These are phyloP conservation scores for Probaryconus sp. DNA, from an alignment of 1,140 invertebrate genomes.

Conservation along the genomic window DNA sequence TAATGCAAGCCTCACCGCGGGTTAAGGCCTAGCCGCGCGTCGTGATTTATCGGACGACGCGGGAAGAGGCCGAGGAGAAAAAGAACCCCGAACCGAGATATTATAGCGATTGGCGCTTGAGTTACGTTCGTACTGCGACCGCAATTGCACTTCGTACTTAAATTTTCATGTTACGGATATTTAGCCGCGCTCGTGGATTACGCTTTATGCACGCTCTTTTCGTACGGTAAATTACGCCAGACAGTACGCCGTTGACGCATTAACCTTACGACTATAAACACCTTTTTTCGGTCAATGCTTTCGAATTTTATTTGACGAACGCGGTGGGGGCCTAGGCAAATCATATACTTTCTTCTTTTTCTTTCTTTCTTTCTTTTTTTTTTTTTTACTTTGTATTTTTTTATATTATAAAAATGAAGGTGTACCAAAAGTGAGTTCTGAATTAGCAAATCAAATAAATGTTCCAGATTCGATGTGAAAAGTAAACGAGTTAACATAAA, in stretches of 20 bases:
- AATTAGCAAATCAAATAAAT: too few species aligned
- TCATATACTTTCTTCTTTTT: too few species aligned
- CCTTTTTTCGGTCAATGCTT: neutral
- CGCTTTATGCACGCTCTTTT: constrained; percentile 58
- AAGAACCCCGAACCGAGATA: constrained; percentile 49
- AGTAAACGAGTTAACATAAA: too few species aligned
- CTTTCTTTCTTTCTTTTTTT: too few species aligned
- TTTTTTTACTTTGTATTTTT: too few species aligned
- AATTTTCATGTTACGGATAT: constrained; percentile 64
- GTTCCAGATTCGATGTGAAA: too few species aligned
- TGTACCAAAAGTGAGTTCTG: too few species aligned
- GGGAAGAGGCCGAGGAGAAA: constrained; percentile 19
- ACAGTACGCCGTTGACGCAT: constrained; percentile 38
- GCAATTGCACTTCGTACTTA: constrained; percentile 63
- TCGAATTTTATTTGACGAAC: too few species aligned
- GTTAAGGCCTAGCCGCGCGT: constrained; percentile 38
- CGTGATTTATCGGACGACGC: constrained; percentile 61
- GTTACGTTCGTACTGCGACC: constrained; percentile 60
- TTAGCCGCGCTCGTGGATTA: constrained; percentile 52
- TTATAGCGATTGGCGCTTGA: constrained; percentile 57
- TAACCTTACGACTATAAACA: constrained; percentile 7
- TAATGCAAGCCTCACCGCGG: constrained; percentile 49
- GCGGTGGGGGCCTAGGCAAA: too few species aligned
- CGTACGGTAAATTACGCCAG: constrained; percentile 57
- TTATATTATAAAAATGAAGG: too few species aligned